phyloP scores from a whole-genome alignment of 2,113 vertebrate species.

The Eonycteris spelaea region DNA sequence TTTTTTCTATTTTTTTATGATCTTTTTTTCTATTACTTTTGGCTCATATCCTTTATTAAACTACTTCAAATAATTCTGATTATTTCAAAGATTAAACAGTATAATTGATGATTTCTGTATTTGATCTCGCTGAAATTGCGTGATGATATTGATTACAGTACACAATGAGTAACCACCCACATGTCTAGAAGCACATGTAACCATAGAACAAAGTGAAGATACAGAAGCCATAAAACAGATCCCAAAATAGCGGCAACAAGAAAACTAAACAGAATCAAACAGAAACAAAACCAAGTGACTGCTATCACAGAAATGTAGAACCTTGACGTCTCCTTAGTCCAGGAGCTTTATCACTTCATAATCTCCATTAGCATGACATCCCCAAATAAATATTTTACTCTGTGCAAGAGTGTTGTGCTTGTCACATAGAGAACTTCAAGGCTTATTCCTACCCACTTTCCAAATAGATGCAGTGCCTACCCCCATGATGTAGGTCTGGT shows the following conservation, averaged over 20 bases:
- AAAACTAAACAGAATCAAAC: background rate
- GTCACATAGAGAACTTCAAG: background rate
- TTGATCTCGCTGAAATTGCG: background rate
- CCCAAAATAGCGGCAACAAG: background rate
- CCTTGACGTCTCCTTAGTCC: background rate
- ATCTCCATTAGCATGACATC: background rate
- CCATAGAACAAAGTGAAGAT: background rate
- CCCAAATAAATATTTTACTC: background rate
- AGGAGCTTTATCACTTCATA: background rate
- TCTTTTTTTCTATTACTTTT: background rate
- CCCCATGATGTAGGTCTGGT: background rate
- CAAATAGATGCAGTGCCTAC: background rate
- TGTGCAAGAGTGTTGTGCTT: background rate
- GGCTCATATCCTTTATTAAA: conserved; percentile 21
- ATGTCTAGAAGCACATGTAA: background rate
- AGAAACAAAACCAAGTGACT: background rate
- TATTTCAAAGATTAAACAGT: background rate
- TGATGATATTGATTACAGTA: background rate
- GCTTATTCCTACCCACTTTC: background rate
- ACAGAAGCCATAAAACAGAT: background rate
- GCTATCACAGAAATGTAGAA: background rate
- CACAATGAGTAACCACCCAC: background rate
- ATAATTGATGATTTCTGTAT: background rate
- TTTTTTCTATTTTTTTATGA: background rate
- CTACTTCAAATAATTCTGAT: background rate